Base-by-base conservation (phyloP, 2,888 invertebrate species). In the Eupithecia subfuscata region DNA sequence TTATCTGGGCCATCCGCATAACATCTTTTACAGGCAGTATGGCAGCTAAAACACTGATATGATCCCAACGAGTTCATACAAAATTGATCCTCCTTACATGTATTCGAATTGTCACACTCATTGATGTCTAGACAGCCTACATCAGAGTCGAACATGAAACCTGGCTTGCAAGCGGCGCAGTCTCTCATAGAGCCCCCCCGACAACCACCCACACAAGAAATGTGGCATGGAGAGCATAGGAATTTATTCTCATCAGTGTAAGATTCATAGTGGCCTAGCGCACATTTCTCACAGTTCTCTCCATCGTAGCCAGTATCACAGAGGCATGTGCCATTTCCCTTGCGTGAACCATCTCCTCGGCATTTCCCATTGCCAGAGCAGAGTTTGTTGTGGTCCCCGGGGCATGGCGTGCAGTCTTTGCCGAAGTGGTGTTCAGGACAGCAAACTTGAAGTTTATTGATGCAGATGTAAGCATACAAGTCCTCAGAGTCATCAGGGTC, bases 21-120 rank as follows among this genome's bases (percentile, higher is more conserved):
- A 87, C 99, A 99, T 0, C 97, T 97, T 69, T 96, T 92, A 87
- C 99, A 99, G 0, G 98, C 96, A 84, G 95, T 96, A 90, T 99
- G 98, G 92, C 99, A 99, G 71, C 95, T 96, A 84, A 97, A 91
- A 90, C 99, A 99, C 14, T 95, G 92, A 86, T 96, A 98, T 0
- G 97, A 97, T 11, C 99, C 99, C 73, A 98, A 97, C 16, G 96
- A 97, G 88, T 99, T 99, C 7, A 98, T 96, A 89, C 99, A 99
- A 88, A 98, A 98, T 86, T 98, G 96, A 85, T 97, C 96, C 1
- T 95, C 92, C 0, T 92, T 93, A 83, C 96, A 97, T 71, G 91
- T 92, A 9, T 92, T 90, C 16, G 91, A 87, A 45, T 95, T 91
- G 8, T 96, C 90, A 90, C 99, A 99, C 90, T 99, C 99, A 87